Evolutionary conservation across 2,888 invertebrate species (phyloP).

Genomic region (Pemphredon lugubris): DNA sequence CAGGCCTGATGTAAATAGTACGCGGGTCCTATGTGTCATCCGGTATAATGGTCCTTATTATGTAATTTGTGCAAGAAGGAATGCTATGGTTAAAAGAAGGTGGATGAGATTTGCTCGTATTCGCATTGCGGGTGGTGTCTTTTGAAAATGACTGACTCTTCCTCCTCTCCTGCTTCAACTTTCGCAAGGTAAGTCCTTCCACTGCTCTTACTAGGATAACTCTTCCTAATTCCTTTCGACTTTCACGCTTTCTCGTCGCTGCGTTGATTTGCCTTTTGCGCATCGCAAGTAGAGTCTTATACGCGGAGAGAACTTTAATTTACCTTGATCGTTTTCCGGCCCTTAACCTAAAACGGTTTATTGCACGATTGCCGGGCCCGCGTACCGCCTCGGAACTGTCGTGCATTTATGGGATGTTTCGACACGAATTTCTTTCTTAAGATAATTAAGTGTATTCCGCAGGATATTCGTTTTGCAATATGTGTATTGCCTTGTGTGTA

Average conservation of each 20-base stretch:
- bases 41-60: slow-evolving; percentile 67
- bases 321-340: too few relatives aligned
- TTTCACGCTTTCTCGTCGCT: background rate
- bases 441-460: background rate
- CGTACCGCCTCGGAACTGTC: background rate
- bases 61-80: slow-evolving; percentile 69
- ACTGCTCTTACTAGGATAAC: background rate
- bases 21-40: slow-evolving; percentile 47
- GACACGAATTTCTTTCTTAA: background rate
- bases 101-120: slow-evolving; percentile 68
- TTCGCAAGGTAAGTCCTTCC: slow-evolving; percentile 73
- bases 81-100: slow-evolving; percentile 75
- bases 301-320: too few relatives aligned
- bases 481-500: background rate
- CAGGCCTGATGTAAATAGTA: slow-evolving; percentile 51
- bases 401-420: background rate
- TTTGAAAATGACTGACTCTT: slow-evolving; percentile 77
- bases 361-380: background rate
- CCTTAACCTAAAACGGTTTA: background rate
- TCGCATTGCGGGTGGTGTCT: slow-evolving; percentile 72
- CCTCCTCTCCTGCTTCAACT: slow-evolving; percentile 71
- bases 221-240: background rate
- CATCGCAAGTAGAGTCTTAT: too few relatives aligned
- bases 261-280: background rate
- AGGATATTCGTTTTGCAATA: background rate